Evolutionary conservation across 2,888 invertebrate species (phyloP), one percentile per base, ranked within the genome.

Genomic region (Nymphalis polychloros): DNA sequence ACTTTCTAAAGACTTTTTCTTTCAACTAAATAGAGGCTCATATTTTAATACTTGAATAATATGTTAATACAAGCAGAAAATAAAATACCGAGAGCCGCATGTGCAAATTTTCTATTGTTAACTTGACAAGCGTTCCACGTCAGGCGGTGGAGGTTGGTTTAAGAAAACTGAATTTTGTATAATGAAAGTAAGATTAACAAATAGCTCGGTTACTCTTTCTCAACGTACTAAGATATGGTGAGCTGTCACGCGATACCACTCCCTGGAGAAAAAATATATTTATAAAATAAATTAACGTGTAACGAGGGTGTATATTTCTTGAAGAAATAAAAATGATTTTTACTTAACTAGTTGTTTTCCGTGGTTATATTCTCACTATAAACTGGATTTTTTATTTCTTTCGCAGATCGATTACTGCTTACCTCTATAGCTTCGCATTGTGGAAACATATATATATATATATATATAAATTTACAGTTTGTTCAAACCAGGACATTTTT

Each of bases 111-210:
- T 69, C 72, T 52, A 71, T 72, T 72, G 72, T 72, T 71, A 63
- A 48, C 53, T 55, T 72, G 72, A 69, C 70, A 70, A 64, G 70
- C 64, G 57, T 67, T 61, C 63, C 64, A 63, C 60, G 65, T 69
- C 70, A 69, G 68, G 61, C 55, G 62, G 62, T 64, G 55, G 59
- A 64, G 70, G 62, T 64, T 67, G 64, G 69, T 68, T 70, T 72
- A 72, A 72, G 72, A 72, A 72, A 72, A 72, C 67, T 72, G 72
- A 72, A 87, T 87, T 88, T 85, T 81, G 84, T 82, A 88, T 86
- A 87, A 87, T 86, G 85, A 85, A 87, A 84, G 83, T 80, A 84
- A 88, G 87, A 89, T 88, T 88, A 89, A 87, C 89, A 88, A 90
- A 90, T 83, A 84, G 82, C 78, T 84, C 81, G 84, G 87, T 84